phyloP scores from a whole-genome alignment of 2,797 vertebrate species.

The Amblyopsis hoosieri region DNA sequence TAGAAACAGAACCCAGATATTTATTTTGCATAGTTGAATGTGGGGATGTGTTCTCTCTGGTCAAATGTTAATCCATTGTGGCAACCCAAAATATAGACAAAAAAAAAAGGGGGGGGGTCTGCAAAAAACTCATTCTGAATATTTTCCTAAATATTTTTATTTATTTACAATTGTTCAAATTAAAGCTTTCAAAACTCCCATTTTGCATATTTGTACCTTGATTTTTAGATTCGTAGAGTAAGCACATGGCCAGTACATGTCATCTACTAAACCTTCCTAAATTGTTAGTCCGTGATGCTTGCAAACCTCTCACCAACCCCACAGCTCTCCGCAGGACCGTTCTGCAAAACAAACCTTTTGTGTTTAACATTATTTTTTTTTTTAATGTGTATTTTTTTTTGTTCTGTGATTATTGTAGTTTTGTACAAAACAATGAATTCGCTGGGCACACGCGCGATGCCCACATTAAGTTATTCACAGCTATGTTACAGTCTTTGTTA shows the following conservation, averaged over 20 bases:
- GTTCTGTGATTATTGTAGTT: slow-evolving; percentile 57
- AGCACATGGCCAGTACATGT: slow-evolving; percentile 83
- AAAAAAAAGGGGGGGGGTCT: slow-evolving; percentile 58
- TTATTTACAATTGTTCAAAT: slow-evolving; percentile 97
- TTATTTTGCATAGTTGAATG: slow-evolving; percentile 98
- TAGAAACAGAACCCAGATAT: slow-evolving; percentile 81
- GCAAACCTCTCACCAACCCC: slow-evolving; percentile 61
- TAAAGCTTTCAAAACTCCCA: slow-evolving; percentile 98
- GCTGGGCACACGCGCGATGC: slow-evolving; percentile 25
- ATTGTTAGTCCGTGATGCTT: slow-evolving; percentile 36
- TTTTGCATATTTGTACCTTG: slow-evolving; percentile 99
- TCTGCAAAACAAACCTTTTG: slow-evolving; percentile 80
- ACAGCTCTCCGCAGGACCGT: slow-evolving; percentile 71
- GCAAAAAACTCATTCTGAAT: slow-evolving; percentile 91
- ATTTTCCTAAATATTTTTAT: slow-evolving; percentile 80
- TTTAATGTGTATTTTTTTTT: slow-evolving; percentile 50
- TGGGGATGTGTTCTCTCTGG: slow-evolving; percentile 80
- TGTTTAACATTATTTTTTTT: no score
- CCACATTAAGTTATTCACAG: slow-evolving; percentile 75
- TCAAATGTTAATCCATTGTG: slow-evolving; percentile 81
- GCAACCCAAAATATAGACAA: slow-evolving; percentile 64
- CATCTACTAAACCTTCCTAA: slow-evolving; percentile 85
- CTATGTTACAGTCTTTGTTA: slow-evolving; percentile 74
- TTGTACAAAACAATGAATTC: slow-evolving; percentile 68
- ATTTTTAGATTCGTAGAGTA: slow-evolving; percentile 84